A percentile compares a stretch with the other conserved stretches of the same genome.
phyloP scores from a whole-genome alignment of 2,797 vertebrate genomes.

The Valencia hispanica region DNA sequence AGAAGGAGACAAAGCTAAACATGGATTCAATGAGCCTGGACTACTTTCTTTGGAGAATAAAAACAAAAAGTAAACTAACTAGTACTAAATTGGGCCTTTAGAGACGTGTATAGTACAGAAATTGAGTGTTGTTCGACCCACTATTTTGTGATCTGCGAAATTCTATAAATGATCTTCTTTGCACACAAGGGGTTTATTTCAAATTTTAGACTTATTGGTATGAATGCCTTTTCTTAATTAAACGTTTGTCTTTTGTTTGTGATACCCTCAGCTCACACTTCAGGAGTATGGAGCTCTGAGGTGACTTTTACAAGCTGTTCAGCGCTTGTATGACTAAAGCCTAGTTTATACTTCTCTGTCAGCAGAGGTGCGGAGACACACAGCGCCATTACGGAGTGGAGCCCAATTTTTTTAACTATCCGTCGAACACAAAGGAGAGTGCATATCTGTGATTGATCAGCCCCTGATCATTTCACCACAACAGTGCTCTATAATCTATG shows the following conservation, averaged over 20 bases:
- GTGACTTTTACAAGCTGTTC: background rate
- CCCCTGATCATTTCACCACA: no score
- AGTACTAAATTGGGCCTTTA: background rate
- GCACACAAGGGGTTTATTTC: background rate
- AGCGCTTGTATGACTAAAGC: background rate
- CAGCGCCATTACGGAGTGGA: no score
- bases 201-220: background rate
- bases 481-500: no score
- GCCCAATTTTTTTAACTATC: no score
- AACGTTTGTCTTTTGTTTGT: background rate
- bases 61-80: background rate
- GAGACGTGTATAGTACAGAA: background rate
- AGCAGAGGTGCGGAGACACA: no score
- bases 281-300: background rate
- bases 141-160: background rate
- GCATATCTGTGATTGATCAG: no score
- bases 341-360: no score
- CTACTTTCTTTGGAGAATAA: background rate
- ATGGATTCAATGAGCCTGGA: background rate
- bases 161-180: background rate
- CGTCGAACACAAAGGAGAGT: no score
- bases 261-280: background rate
- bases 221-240: background rate
- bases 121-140: background rate
- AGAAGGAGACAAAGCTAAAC: background rate